Conservation (phyloP, 2,797 vertebrate species). For the Gymnoscopelus microlampas region DNA sequence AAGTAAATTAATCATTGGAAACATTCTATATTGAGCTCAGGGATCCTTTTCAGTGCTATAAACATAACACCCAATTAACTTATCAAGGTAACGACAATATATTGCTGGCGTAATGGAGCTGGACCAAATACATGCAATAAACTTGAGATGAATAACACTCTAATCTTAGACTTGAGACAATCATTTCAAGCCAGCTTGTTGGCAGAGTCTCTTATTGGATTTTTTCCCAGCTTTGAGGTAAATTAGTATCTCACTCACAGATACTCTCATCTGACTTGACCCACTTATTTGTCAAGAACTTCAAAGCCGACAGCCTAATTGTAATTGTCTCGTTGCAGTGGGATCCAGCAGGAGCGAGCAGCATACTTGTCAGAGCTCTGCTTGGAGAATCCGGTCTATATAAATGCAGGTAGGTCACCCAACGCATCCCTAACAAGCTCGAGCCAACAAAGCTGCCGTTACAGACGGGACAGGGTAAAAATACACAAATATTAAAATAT, state of each 20-base stretch:
- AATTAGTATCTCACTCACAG: slow-evolving; percentile 55
- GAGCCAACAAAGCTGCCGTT: slow-evolving; percentile 48
- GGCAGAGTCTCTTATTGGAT: slow-evolving; percentile 19
- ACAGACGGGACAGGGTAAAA: slow-evolving; percentile 31
- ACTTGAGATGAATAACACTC: slow-evolving; percentile 15
- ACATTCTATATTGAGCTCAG: slow-evolving; percentile 1
- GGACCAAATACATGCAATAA: slow-evolving; percentile 15
- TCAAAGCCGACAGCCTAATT: slow-evolving; percentile 62
- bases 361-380: slow-evolving; percentile 23
- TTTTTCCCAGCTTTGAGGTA: slow-evolving; percentile 50
- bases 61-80: slow-evolving; percentile 19
- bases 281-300: slow-evolving; percentile 64
- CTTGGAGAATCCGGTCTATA: slow-evolving; percentile 33
- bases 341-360: slow-evolving; percentile 37
- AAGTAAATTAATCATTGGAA: not conserved
- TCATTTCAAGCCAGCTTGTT: slow-evolving; percentile 17
- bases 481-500: slow-evolving; percentile 34
- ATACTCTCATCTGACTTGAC: slow-evolving; percentile 60
- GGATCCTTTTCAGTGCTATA: not conserved
- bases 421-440: slow-evolving; percentile 22
- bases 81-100: slow-evolving; percentile 5
- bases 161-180: slow-evolving; percentile 3
- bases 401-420: slow-evolving; percentile 43
- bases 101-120: slow-evolving; percentile 26
- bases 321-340: slow-evolving; percentile 57